Evolutionary conservation across 2,888 invertebrate species (phyloP).

Genomic region (Epiperipatus broadwayi): DNA sequence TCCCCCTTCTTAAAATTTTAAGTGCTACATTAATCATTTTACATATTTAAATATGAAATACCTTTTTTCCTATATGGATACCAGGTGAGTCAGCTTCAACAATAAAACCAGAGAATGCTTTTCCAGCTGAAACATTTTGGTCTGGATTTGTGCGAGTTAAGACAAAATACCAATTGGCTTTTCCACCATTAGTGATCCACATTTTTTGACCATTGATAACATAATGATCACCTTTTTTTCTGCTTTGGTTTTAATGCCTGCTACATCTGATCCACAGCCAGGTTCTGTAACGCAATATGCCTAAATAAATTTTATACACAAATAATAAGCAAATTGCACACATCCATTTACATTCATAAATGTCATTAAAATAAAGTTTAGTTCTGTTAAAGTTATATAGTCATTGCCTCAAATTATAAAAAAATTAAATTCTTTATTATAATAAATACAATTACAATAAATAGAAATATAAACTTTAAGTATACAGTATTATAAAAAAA

Average conservation of each 20-base stretch:
- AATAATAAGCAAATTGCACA: too few species aligned
- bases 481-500: too few species aligned
- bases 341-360: too few species aligned
- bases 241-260: conserved; percentile 68
- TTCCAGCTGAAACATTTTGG: conserved; percentile 68
- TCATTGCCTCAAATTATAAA: too few species aligned
- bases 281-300: conserved; percentile 93
- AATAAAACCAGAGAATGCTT: conserved; percentile 92
- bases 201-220: conserved; percentile 87
- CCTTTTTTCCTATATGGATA: conserved; percentile 70
- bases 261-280: conserved; percentile 86
- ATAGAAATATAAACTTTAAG: too few species aligned
- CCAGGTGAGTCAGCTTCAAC: conserved; percentile 78
- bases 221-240: conserved; percentile 88
- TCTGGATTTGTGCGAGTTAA: conserved; percentile 78
- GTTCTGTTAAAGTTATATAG: too few species aligned
- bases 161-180: conserved; percentile 91
- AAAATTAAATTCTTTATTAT: too few species aligned
- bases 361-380: too few species aligned
- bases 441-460: too few species aligned
- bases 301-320: conserved; percentile 30
- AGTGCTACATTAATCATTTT: too few species aligned
- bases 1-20: too few species aligned
- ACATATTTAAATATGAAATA: too few species aligned
- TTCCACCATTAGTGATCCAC: conserved; percentile 98